phyloP scores from a whole-genome alignment of 2,888 invertebrate species.

The Drosophila macrospina region DNA sequence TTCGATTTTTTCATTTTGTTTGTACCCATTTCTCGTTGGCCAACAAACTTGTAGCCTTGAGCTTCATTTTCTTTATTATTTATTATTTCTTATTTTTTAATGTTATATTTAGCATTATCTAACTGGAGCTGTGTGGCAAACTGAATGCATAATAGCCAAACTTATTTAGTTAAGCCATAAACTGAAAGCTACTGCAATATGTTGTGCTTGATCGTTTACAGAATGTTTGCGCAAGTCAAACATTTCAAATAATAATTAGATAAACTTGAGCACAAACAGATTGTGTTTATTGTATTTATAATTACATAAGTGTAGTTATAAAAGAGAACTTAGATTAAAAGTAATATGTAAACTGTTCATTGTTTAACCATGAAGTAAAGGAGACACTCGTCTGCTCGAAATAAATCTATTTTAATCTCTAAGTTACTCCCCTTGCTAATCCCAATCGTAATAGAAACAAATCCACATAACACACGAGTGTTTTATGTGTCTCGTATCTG shows the following conservation, averaged over 20 bases:
- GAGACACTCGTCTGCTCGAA: background rate
- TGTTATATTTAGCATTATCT: constrained; percentile 46
- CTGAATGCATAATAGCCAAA: constrained; percentile 25
- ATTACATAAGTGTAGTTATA: too few relatives aligned
- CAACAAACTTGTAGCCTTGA: constrained; percentile 64
- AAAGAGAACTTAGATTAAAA: too few relatives aligned
- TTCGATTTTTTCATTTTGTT: constrained; percentile 40
- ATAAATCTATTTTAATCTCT: background rate
- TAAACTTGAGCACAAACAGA: background rate
- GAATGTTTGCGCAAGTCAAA: too few relatives aligned
- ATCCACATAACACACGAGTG: constrained; percentile 20
- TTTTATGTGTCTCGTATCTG: constrained; percentile 8
- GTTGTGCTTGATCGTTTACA: constrained; percentile 34
- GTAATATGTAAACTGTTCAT: too few relatives aligned
- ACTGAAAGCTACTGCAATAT: constrained; percentile 29
- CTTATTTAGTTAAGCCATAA: constrained; percentile 21
- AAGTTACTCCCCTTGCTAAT: too few relatives aligned
- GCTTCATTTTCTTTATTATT: constrained; percentile 23
- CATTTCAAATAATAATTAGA: too few relatives aligned
- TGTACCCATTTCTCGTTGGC: constrained; percentile 44
- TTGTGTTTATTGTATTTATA: too few relatives aligned
- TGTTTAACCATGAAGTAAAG: background rate
- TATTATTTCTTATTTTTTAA: background rate
- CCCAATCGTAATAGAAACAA: background rate
- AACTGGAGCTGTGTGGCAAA: constrained; percentile 13